phyloP scores from a whole-genome alignment of 2,888 invertebrate genomes.

The Yponomeuta sedellus region DNA sequence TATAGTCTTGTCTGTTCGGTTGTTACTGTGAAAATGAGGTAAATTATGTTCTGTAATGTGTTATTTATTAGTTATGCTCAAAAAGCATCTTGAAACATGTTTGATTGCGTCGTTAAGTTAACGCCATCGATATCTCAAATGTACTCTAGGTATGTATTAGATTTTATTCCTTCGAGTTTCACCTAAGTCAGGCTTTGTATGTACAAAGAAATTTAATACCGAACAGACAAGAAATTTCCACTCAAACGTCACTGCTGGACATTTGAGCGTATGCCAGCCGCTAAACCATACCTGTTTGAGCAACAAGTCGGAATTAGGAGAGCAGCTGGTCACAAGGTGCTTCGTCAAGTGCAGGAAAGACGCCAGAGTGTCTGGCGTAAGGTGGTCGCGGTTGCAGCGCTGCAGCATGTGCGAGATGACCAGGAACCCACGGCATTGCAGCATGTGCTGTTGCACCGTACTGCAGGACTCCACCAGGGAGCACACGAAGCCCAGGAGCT shows the following conservation, averaged over 20 bases:
- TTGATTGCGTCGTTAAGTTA: too few relatives aligned
- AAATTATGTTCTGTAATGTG: too few relatives aligned
- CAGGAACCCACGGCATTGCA: constrained; percentile 98
- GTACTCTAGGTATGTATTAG: too few relatives aligned
- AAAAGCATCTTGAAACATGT: too few relatives aligned
- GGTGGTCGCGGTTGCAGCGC: constrained; percentile 93
- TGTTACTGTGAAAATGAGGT: too few relatives aligned
- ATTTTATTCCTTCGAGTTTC: neutral
- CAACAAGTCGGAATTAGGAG: constrained; percentile 93
- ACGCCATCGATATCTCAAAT: too few relatives aligned
- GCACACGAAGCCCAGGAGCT: constrained; percentile 97
- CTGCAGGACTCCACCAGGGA: constrained; percentile 97
- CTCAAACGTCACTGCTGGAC: too few relatives aligned
- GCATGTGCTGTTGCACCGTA: constrained; percentile 99
- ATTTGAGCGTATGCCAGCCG: too few relatives aligned
- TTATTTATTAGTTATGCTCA: too few relatives aligned
- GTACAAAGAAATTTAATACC: neutral
- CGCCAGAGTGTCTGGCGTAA: constrained; percentile 94
- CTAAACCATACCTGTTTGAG: constrained; percentile 86
- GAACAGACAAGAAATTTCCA: neutral
- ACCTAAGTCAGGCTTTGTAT: neutral
- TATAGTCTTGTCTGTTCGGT: too few relatives aligned
- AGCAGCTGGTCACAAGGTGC: constrained; percentile 94
- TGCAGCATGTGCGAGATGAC: constrained; percentile 98
- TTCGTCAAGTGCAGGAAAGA: constrained; percentile 94